Evolutionary conservation across 2,113 vertebrate species (phyloP).

Genomic region (Chaetorhynchus papuensis): DNA sequence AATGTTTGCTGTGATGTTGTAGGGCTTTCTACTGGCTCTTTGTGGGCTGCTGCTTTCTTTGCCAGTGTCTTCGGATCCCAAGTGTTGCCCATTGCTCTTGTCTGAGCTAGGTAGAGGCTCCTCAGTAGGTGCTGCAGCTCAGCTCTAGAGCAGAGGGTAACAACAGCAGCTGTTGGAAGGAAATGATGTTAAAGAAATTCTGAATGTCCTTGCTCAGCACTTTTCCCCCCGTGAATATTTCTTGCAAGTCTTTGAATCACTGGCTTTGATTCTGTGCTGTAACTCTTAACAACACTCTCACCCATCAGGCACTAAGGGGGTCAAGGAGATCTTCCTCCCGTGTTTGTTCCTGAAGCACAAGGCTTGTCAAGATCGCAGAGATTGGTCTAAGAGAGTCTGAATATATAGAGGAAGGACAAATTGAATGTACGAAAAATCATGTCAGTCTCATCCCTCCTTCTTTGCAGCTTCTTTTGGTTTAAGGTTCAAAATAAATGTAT

Average conservation of each 20-base stretch:
- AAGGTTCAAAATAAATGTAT: background rate
- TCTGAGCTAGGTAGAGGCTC: background rate
- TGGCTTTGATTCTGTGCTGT: background rate
- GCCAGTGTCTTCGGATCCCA: background rate
- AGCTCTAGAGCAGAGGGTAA: background rate
- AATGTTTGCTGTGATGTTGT: slow-evolving; percentile 13
- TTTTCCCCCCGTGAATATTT: background rate
- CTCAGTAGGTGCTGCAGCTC: background rate
- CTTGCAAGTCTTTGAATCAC: background rate
- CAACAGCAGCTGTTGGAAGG: background rate
- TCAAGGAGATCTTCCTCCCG: background rate
- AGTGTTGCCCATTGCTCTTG: background rate
- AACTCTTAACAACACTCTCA: background rate
- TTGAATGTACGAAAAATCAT: background rate
- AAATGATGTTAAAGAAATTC: background rate
- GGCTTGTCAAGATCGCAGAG: background rate
- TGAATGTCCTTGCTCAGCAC: background rate
- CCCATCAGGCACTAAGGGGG: background rate
- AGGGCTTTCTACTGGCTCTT: background rate
- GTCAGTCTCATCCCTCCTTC: background rate
- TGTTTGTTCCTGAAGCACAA: background rate
- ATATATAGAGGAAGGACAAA: background rate
- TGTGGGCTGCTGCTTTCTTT: slow-evolving; percentile 16
- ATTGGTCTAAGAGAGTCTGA: background rate
- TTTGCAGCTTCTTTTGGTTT: background rate